Base-by-base conservation (phyloP, 2,888 invertebrate genomes). In the Blomia tropicalis region DNA sequence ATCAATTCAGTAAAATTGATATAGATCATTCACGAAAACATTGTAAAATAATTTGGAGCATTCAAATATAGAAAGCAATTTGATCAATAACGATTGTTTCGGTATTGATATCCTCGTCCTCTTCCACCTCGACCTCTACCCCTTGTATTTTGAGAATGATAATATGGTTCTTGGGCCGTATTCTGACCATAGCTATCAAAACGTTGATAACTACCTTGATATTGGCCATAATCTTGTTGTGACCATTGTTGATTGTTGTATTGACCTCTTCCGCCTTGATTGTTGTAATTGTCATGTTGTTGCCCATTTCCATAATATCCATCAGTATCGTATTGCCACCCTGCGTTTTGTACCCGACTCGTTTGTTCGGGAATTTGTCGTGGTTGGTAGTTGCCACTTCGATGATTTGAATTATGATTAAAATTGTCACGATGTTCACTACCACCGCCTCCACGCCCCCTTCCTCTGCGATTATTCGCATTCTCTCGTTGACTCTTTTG, bases 401-500 rank as follows among this genome's bases (percentile, higher is more conserved):
- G 43, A 27, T 58, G n/a, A 17, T 58, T 1, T 29, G 22, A 5
- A 25, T 61, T 32, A 3, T 27, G 22, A 1, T 36, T n/a, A 22
- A 51, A 22, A 19, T 56, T 27, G 36, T 58, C 41, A n/a, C 41
- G 36, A 36, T 29, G 41, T 7, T 69, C 69, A 66, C 69, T 70
- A 27, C 67, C 68, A 58, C 69, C 71, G 56, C 64, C 69, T 58
- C 65, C 68, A 60, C 62, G 64, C 58, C 67, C 69, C 25, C 66
- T 64, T 58, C 77, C 71, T 64, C 78, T 72, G 51, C 76, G 75
- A 41, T 75, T 71, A 41, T 77, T 76, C 43, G 79, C 74, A 23
- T 73, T 73, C 32, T 72, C 70, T 61, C 67, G 43, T 63, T 77
- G 70, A 22, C 17, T n/a, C 70, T 88, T 86, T 71, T 84, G 83